Conservation (phyloP, 2,888 invertebrate genomes). For the Caenorhabditis afra region DNA sequence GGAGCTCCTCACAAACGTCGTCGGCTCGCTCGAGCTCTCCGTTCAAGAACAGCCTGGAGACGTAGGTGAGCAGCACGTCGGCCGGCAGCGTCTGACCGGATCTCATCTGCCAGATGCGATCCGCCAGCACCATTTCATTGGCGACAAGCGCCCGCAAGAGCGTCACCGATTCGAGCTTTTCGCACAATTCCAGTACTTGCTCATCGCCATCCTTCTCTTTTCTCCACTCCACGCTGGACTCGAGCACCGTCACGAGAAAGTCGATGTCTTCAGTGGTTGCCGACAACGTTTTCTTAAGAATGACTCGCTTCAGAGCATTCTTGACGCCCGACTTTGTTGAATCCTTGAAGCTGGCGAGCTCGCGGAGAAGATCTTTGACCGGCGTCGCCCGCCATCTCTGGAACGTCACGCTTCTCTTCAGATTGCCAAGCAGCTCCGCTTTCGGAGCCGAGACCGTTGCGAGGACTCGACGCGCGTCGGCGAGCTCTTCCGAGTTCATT, state of each 20-base stretch:
- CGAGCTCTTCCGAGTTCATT: slow-evolving; percentile 35
- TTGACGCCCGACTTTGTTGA: slow-evolving; percentile 7
- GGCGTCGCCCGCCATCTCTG: slow-evolving; percentile 33
- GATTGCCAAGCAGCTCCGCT: slow-evolving; percentile 35
- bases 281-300: slow-evolving; percentile 20
- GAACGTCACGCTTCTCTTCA: slow-evolving; percentile 55
- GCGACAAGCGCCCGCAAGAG: slow-evolving; percentile 33
- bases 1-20: slow-evolving; percentile 55
- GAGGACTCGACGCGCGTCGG: slow-evolving; percentile 19
- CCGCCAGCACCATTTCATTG: slow-evolving; percentile 49
- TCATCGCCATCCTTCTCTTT: slow-evolving; percentile 13
- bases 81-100: slow-evolving; percentile 20
- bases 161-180: slow-evolving; percentile 14
- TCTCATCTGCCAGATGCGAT: slow-evolving; percentile 58
- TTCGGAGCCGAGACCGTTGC: slow-evolving; percentile 20
- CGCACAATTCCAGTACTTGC: slow-evolving; percentile 6
- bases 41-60: slow-evolving; percentile 47
- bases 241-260: slow-evolving; percentile 34
- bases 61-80: slow-evolving; percentile 51
- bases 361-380: slow-evolving; percentile 30
- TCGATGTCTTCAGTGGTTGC: slow-evolving; percentile 14
- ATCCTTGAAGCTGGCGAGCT: slow-evolving; percentile 22
- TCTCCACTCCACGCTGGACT: slow-evolving; percentile 41
- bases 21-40: slow-evolving; percentile 49
- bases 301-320: slow-evolving; percentile 25